Conservation (phyloP, 2,888 invertebrate genomes). For the Patella pellucida region DNA sequence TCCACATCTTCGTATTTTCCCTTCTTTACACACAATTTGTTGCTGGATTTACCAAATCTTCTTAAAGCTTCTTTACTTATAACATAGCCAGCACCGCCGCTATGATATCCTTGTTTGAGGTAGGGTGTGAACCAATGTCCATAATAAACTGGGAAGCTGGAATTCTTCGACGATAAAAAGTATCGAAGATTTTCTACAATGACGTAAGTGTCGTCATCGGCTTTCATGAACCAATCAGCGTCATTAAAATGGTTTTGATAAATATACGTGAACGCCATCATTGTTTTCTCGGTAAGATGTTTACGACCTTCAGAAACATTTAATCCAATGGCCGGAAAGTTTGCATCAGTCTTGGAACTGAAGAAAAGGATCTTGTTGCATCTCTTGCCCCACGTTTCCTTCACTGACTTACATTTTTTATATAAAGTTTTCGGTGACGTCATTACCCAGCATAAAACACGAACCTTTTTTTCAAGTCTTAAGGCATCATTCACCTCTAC, state of each 20-base stretch:
- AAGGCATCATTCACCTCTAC: too few relatives aligned
- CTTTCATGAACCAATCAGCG: constrained; percentile 97
- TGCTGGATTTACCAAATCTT: constrained; percentile 76
- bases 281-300: constrained; percentile 95
- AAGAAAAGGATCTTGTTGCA: constrained; percentile 68
- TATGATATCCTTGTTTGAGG: constrained; percentile 70
- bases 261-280: constrained; percentile 90
- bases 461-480: constrained; percentile 76
- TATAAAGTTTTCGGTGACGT: constrained; percentile 90
- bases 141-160: constrained; percentile 84
- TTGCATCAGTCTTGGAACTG: constrained; percentile 76
- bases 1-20: constrained; percentile 64
- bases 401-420: constrained; percentile 87
- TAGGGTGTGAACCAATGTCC: constrained; percentile 62
- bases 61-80: constrained; percentile 84
- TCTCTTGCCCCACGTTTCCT: constrained; percentile 52
- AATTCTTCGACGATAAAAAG: constrained; percentile 77
- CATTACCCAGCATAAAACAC: constrained; percentile 96
- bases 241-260: constrained; percentile 85
- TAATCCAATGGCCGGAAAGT: constrained; percentile 79
- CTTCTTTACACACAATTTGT: constrained; percentile 44
- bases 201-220: constrained; percentile 98
- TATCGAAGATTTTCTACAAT: constrained; percentile 87
- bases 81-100: constrained; percentile 83
- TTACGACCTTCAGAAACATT: constrained; percentile 89